Percentiles rank a stretch among this genome's conserved stretches.
These are phyloP conservation scores for Fulica atra DNA, from an alignment of 2,113 vertebrate genomes.

Conservation along the genomic window DNA sequence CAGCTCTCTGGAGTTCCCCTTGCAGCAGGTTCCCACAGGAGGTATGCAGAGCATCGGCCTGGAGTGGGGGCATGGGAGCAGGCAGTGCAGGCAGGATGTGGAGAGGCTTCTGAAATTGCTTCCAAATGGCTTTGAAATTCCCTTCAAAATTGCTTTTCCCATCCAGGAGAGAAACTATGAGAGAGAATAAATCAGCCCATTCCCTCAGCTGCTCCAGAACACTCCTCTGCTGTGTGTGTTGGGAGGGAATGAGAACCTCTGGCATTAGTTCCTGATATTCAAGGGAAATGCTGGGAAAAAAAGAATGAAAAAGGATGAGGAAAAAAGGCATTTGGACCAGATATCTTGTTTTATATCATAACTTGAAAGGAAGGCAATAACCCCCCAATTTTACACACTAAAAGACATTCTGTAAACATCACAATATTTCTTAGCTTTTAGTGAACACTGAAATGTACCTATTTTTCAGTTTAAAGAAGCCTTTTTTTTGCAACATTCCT, in stretches of 20 bases:
- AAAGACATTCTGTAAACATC: neutral
- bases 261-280: neutral
- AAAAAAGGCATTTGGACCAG: neutral
- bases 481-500: neutral
- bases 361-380: neutral
- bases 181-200: accelerated
- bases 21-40: neutral
- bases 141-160: neutral
- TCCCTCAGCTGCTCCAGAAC: neutral
- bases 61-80: neutral
- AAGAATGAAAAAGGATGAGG: neutral
- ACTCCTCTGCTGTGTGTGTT: neutral
- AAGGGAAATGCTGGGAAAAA: neutral
- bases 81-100: neutral
- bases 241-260: neutral
- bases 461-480: neutral
- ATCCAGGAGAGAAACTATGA: neutral
- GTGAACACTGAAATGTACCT: neutral
- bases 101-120: too few species aligned
- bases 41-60: neutral
- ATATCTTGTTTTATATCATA: neutral
- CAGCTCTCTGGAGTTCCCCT: neutral
- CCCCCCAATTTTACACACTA: neutral
- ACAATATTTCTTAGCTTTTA: neutral
- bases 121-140: too few species aligned